Conservation (phyloP, 1,140 invertebrate genomes). For the Drosophila serrata region DNA sequence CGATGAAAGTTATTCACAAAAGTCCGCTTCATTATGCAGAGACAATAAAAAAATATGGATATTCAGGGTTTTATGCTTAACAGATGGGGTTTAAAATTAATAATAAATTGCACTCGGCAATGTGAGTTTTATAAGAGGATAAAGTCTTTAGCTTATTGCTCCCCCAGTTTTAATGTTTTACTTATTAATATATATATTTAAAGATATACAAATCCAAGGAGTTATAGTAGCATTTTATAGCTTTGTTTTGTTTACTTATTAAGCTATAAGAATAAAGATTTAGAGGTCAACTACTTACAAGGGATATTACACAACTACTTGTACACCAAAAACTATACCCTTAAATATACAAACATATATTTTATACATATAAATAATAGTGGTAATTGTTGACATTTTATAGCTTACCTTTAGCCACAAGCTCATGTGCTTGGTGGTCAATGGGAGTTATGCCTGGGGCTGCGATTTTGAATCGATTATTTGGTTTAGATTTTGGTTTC, state of each 20-base stretch:
- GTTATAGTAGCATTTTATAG: background rate
- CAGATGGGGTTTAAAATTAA: constrained; percentile 3
- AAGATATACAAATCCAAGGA: background rate
- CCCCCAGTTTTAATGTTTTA: background rate
- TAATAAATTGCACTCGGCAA: background rate
- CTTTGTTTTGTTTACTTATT: background rate
- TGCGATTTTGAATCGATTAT: constrained; percentile 55
- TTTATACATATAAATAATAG: background rate
- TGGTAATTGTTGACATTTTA: constrained; percentile 19
- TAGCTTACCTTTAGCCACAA: constrained; percentile 66
- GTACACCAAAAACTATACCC: background rate
- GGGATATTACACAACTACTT: background rate
- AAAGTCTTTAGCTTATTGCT: background rate
- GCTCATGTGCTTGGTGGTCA: constrained; percentile 55
- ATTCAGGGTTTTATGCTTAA: background rate
- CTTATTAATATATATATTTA: background rate
- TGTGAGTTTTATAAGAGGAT: background rate
- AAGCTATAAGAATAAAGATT: background rate
- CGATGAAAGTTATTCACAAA: constrained; percentile 9
- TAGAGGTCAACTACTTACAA: background rate
- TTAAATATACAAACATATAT: background rate
- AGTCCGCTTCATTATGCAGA: constrained; percentile 24
- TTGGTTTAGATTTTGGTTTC: constrained; percentile 43
- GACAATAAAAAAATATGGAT: constrained; percentile 18
- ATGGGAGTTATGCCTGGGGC: constrained; percentile 43